A percentile compares a stretch with the other conserved stretches of the same genome.
Evolutionary conservation across 2,113 vertebrate genomes (phyloP).

Genomic region (Poecilia latipinna): DNA sequence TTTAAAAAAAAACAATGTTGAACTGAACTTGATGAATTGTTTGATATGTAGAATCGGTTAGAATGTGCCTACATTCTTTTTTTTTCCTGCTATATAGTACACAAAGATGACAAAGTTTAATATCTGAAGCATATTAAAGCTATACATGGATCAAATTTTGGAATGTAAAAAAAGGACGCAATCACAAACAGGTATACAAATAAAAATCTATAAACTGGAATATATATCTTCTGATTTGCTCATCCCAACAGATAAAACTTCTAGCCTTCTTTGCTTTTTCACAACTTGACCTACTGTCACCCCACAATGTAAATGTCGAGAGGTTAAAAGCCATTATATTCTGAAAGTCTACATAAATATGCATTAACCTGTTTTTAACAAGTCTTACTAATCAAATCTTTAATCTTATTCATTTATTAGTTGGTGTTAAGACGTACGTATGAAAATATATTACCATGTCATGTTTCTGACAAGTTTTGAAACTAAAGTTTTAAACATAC

Average conservation of each 20-base stretch:
- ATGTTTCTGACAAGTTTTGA: slow-evolving; percentile 38
- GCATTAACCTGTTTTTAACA: too few relatives aligned
- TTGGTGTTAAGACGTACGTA: neutral
- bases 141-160: neutral
- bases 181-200: neutral
- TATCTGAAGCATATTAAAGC: neutral
- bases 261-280: neutral
- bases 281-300: neutral
- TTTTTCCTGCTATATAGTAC: neutral
- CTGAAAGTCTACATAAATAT: too few relatives aligned
- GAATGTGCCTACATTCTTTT: too few relatives aligned
- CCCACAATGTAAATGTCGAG: too few relatives aligned
- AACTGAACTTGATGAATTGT: too few relatives aligned
- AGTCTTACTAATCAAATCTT: too few relatives aligned
- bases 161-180: neutral
- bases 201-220: neutral
- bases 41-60: too few relatives aligned
- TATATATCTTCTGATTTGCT: neutral
- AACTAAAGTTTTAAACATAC: slow-evolving; percentile 47
- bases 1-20: too few relatives aligned
- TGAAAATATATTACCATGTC: neutral
- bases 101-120: neutral
- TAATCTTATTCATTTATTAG: neutral
- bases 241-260: neutral
- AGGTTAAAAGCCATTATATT: too few relatives aligned